Evolutionary conservation across 2,113 vertebrate species (phyloP), one percentile per base, ranked within the genome.

Genomic region (Otocyon megalotis): DNA sequence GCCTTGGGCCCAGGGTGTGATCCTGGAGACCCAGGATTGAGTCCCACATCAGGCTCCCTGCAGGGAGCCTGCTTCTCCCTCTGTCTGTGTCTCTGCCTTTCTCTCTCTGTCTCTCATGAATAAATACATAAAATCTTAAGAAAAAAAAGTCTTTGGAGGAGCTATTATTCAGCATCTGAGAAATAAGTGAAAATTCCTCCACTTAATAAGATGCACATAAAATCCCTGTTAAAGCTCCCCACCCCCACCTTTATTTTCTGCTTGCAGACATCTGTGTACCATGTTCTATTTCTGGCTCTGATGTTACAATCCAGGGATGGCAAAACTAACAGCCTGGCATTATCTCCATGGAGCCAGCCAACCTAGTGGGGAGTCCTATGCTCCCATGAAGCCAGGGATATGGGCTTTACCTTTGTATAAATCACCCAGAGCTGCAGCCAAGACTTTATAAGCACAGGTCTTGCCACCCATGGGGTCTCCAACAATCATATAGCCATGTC

Each of bases 401-500:
- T n/a, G 58, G 72, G 53, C 0, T 26, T 98, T 98, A 99, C 99
- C 99, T 98, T 98, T 84, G 13, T 96, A 96, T 94, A 99, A 95
- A 95, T 99, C 99, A 32, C 98, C 98, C 72, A 99, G 99, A 67
- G 99, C 99, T 97, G 98, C 99, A 83, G 99, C 98, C 65, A 99
- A 98, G 90, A 99, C 99, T 98, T 99, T 99, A 96, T 99, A 99
- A 0, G 99, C 99, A 56, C 98, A 99, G 1, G 99, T 99, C 96
- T 99, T 99, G 90, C 99, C 99, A 8, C 99, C 99, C 96, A 99
- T 97, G 7, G 99, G 98, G 15, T 99, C 99, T 92, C 99, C 99
- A 7, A 99, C 99, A 86, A 99, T 99, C 99, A 99, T 99, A 92
- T 99, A 99, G 20, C 99, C 99, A 1, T 99, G 99, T 28, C 99